Evolutionary conservation across 2,888 invertebrate genomes (phyloP), one percentile per base, ranked within the genome.

Genomic region (Prostheceraeus crozeri): DNA sequence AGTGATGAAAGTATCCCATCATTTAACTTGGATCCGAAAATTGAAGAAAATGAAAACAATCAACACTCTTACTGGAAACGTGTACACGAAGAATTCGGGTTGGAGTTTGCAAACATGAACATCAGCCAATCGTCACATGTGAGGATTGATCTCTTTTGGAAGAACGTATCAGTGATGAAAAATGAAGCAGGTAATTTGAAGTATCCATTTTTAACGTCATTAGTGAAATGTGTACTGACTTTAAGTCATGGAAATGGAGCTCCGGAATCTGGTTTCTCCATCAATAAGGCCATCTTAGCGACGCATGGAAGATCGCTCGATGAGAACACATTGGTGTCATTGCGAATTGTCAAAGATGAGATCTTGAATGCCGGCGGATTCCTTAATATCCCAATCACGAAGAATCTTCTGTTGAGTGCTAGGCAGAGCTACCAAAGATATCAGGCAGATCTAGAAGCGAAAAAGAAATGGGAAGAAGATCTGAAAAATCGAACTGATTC

Each of bases 301-400:
- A 40, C 45, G 19, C 45, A 40, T 40, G 45, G 45, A 14, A 40
- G 19, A 14, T 40, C 45, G n/a, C 45, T 40, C 21, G 45, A 14
- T 40, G 14, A 40, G 45, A 23, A 40, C 6, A 8, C 45, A 40
- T 19, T 40, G n/a, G 6, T 14, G n/a, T 40, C 8, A 40, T 16
- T 40, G 45, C 45, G 19, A 40, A 40, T 40, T 40, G 45, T 40
- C 45, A 40, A 40, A 40, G 45, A 40, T 40, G 45, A 14, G 19
- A 40, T 40, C 21, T 19, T 40, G 19, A 14, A 40, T 40, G 45
- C 45, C n/a, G 45, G 45, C 14, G 19, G 8, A 6, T 40, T 40
- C 21, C 21, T 40, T 14, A 40, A 40, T 40, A 40, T 40, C 14
- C 45, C 45, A 14, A 40, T 40, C 14, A 8, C 45, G n/a, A n/a